These are phyloP conservation scores for Toxostoma redivivum DNA, from an alignment of 2,113 vertebrate species.

Conservation along the genomic window DNA sequence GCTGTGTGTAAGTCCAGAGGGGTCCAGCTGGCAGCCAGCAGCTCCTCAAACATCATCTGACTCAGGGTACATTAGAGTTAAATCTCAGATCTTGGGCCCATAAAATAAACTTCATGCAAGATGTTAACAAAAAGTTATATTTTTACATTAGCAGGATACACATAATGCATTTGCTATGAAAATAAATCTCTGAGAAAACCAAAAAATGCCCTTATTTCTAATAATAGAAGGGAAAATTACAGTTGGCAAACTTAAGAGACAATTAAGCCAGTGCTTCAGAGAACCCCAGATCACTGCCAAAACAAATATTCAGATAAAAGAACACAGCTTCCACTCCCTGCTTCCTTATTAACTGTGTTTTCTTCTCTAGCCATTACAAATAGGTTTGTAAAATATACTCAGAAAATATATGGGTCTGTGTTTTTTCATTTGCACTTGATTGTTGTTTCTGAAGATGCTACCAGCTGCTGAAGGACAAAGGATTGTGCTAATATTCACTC, in stretches of 20 bases:
- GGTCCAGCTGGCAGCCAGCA: not conserved
- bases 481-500: not conserved
- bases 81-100: not conserved
- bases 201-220: slow-evolving; percentile 52
- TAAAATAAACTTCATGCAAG: not conserved
- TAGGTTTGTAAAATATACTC: slow-evolving; percentile 26
- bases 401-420: not conserved
- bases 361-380: slow-evolving; percentile 41
- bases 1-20: not conserved
- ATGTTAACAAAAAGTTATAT: not conserved
- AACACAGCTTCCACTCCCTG: slow-evolving; percentile 44
- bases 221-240: slow-evolving; percentile 59
- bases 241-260: slow-evolving; percentile 43
- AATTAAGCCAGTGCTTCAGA: slow-evolving; percentile 57
- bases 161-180: slow-evolving; percentile 21
- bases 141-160: slow-evolving; percentile 18
- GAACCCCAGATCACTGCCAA: slow-evolving; percentile 51
- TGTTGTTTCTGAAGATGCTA: slow-evolving; percentile 29
- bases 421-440: slow-evolving; percentile 7
- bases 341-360: slow-evolving; percentile 50
- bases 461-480: slow-evolving; percentile 5
- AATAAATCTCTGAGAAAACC: slow-evolving; percentile 1
- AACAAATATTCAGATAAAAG: slow-evolving; percentile 64
- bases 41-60: not conserved
- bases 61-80: not conserved